A percentile compares a stretch with the other conserved stretches of the same genome.
Evolutionary conservation across 2,797 vertebrate species (phyloP).

Genomic region (Octomys mimax): DNA sequence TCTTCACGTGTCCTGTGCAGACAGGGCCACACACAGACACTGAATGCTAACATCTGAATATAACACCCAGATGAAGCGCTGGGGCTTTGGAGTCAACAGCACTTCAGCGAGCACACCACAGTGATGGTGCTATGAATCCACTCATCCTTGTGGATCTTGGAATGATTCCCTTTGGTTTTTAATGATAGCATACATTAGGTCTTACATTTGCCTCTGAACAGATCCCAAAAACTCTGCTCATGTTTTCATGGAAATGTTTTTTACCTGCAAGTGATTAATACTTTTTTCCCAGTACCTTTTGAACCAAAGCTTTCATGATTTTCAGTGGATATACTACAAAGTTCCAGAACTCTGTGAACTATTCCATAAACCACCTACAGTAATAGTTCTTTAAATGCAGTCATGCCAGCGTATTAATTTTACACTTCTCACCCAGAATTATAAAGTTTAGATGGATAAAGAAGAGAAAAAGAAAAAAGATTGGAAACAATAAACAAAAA

Average conservation of each 20-base stretch:
- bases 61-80: background rate
- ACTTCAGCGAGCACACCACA: background rate
- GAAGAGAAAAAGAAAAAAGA: background rate
- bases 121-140: background rate
- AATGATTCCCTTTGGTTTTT: conserved; percentile 58
- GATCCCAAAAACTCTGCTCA: background rate
- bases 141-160: conserved; percentile 42
- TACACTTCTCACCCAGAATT: conserved; percentile 29
- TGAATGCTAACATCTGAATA: background rate
- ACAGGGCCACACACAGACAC: conserved; percentile 53
- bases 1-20: background rate
- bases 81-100: background rate
- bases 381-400: conserved; percentile 29
- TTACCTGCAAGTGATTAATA: conserved; percentile 56
- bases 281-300: conserved; percentile 34
- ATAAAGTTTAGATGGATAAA: conserved; percentile 1
- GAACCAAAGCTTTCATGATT: conserved; percentile 40
- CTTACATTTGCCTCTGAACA: conserved; percentile 51
- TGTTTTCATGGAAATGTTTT: conserved; percentile 66
- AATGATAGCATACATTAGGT: conserved; percentile 46
- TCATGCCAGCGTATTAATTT: background rate
- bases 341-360: conserved; percentile 41
- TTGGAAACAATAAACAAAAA: background rate
- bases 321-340: conserved; percentile 53
- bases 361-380: conserved; percentile 62